A percentile compares a stretch with the other conserved stretches of the same genome.
These are phyloP conservation scores for Epistrophella euchroma DNA, from an alignment of 2,888 invertebrate species.

Conservation along the genomic window DNA sequence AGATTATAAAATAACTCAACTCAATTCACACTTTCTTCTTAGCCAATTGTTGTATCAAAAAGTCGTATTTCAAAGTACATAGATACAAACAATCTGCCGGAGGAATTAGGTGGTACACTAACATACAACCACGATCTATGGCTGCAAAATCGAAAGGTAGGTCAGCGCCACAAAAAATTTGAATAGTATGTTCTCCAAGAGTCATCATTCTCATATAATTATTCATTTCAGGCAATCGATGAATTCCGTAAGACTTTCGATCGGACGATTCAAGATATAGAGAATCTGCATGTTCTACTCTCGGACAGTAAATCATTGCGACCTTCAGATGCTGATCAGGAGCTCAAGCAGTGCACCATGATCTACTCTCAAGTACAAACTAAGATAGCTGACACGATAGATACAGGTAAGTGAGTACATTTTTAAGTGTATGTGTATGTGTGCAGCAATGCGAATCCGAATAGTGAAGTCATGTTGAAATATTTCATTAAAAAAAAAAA, in stretches of 20 bases:
- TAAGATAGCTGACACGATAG: conserved; percentile 84
- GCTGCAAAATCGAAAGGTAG: conserved; percentile 90
- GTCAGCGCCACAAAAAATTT: conserved; percentile 77
- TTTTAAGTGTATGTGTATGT: neutral
- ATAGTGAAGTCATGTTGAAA: conserved; percentile 18
- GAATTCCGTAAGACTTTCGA: conserved; percentile 87
- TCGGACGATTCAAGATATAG: conserved; percentile 86
- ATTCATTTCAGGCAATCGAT: conserved; percentile 86
- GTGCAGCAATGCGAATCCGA: neutral
- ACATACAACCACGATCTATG: conserved; percentile 90
- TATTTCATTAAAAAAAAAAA: conserved; percentile 2
- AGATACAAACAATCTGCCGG: conserved; percentile 88
- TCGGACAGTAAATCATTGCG: conserved; percentile 85
- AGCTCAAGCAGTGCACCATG: conserved; percentile 85
- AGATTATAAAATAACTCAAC: conserved; percentile 13
- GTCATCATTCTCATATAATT: neutral
- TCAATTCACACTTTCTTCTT: conserved; percentile 42
- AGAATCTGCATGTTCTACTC: conserved; percentile 86
- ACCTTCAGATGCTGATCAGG: conserved; percentile 86
- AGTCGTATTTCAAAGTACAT: conserved; percentile 89
- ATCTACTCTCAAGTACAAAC: conserved; percentile 85
- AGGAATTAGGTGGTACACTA: conserved; percentile 89
- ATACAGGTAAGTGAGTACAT: conserved; percentile 84
- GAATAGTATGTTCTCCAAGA: neutral
- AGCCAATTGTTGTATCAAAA: conserved; percentile 89